Percentiles rank a stretch among this genome's conserved stretches.
These are phyloP conservation scores for Oryzias celebensis DNA, from an alignment of 2,113 vertebrate genomes.

Conservation along the genomic window DNA sequence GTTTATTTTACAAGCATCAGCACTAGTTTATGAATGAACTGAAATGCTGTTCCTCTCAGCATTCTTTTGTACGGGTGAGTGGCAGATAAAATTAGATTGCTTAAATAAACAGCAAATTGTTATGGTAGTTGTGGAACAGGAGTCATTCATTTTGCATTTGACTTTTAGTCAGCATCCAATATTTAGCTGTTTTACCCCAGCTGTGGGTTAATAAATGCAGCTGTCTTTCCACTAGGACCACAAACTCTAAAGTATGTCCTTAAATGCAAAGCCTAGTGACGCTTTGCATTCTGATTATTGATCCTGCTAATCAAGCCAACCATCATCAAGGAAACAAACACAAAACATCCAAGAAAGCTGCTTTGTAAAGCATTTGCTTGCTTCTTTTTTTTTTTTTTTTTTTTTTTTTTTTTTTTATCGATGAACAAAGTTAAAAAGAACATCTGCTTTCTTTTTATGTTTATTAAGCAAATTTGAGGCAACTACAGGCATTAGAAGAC, in stretches of 20 bases:
- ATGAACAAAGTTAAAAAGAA: conserved; percentile 27
- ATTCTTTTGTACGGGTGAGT: conserved; percentile 11
- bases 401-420: conserved; percentile 33
- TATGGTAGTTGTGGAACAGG: conserved; percentile 31
- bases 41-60: not conserved
- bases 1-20: not conserved
- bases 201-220: conserved; percentile 57
- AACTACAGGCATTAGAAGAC: too few species aligned
- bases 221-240: conserved; percentile 48
- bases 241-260: conserved; percentile 53
- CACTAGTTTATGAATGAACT: conserved; percentile 6
- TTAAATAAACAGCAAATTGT: conserved; percentile 48
- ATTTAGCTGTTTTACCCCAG: conserved; percentile 58
- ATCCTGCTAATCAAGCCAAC: conserved; percentile 54
- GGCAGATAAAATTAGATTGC: conserved; percentile 50
- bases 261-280: conserved; percentile 42
- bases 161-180: conserved; percentile 47
- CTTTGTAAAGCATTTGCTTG: conserved; percentile 1
- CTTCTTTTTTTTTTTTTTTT: conserved; percentile 31
- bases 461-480: conserved; percentile 29
- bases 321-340: conserved; percentile 23
- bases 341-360: conserved; percentile 18
- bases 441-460: conserved; percentile 16
- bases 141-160: conserved; percentile 49
- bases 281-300: conserved; percentile 34